phyloP scores from a whole-genome alignment of 2,113 vertebrate genomes.

The Budorcas taxicolor region DNA sequence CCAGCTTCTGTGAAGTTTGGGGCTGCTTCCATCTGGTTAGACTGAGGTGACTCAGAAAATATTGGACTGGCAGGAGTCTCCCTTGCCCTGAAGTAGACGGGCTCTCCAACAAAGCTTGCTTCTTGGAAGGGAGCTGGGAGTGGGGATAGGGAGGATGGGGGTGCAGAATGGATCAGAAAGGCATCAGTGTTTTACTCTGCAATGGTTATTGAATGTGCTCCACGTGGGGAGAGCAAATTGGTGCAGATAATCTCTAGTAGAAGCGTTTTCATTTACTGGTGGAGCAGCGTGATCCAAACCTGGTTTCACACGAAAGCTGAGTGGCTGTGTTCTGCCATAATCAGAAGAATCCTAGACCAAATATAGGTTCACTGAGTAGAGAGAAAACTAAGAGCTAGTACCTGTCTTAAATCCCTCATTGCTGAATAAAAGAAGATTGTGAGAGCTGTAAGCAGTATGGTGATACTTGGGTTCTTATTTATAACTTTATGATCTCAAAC shows the following conservation, averaged over 20 bases:
- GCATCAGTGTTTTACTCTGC: not conserved
- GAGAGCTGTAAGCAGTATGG: not conserved
- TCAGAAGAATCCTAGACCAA: conserved; percentile 3
- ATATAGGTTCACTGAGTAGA: not conserved
- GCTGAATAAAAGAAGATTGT: not conserved
- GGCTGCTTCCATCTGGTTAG: conserved; percentile 91
- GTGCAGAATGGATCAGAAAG: not conserved
- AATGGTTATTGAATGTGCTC: not conserved
- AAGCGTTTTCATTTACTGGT: not conserved
- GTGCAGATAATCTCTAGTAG: not conserved
- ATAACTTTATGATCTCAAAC: not conserved
- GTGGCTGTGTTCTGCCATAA: not conserved
- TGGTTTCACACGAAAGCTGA: not conserved
- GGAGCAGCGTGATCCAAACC: not conserved
- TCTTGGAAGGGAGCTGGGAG: not conserved
- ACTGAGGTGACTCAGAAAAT: conserved; percentile 81
- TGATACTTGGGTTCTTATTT: not conserved
- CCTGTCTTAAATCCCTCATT: not conserved
- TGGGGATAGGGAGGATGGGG: no score
- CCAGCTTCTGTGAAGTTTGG: conserved; percentile 75
- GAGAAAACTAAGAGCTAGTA: not conserved
- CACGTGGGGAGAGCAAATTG: not conserved
- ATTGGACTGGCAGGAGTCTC: conserved; percentile 69
- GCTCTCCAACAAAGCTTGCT: not conserved
- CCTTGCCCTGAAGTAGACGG: not conserved